A percentile compares a stretch with the other conserved stretches of the same genome.
Conservation (phyloP, 1,140 invertebrate species). For the Drosophila sturtevanti region DNA sequence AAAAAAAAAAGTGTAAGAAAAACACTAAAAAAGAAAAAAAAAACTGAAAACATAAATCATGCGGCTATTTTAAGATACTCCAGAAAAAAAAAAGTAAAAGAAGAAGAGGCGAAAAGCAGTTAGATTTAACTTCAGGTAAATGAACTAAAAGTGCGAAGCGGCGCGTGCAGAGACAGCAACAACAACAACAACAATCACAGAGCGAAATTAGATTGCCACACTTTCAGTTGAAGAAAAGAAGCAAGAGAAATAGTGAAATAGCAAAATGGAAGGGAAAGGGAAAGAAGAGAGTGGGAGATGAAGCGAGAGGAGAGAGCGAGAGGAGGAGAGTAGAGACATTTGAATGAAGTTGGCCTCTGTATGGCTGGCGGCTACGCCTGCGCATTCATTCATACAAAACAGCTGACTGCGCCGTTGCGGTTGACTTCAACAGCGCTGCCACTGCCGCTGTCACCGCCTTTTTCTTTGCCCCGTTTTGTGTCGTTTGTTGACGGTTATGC, state of each 20-base stretch:
- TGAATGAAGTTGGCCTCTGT: conserved; percentile 34
- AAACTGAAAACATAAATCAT: conserved; percentile 51
- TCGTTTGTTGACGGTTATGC: conserved; percentile 46
- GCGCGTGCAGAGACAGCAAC: conserved; percentile 51
- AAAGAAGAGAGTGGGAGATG: neutral
- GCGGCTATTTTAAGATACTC: conserved; percentile 60
- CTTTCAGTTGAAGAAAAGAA: conserved; percentile 50
- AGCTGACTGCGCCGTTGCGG: conserved; percentile 36
- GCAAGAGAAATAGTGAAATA: neutral
- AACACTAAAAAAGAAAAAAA: neutral
- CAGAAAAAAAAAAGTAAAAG: conserved; percentile 11
- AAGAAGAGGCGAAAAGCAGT: conserved; percentile 22
- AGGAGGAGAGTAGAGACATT: conserved; percentile 21
- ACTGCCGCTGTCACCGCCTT: conserved; percentile 6
- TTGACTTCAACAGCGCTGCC: neutral
- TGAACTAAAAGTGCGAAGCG: conserved; percentile 74
- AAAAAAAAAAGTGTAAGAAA: neutral
- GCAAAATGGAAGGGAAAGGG: no score
- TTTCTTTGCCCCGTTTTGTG: neutral
- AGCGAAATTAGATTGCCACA: conserved; percentile 76
- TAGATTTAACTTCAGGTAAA: conserved; percentile 69
- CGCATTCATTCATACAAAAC: conserved; percentile 46
- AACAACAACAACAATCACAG: conserved; percentile 20
- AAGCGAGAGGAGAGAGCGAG: neutral
- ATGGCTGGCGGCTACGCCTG: conserved; percentile 16